Conservation (phyloP, 2,113 vertebrate genomes). For the Gallinago media region DNA sequence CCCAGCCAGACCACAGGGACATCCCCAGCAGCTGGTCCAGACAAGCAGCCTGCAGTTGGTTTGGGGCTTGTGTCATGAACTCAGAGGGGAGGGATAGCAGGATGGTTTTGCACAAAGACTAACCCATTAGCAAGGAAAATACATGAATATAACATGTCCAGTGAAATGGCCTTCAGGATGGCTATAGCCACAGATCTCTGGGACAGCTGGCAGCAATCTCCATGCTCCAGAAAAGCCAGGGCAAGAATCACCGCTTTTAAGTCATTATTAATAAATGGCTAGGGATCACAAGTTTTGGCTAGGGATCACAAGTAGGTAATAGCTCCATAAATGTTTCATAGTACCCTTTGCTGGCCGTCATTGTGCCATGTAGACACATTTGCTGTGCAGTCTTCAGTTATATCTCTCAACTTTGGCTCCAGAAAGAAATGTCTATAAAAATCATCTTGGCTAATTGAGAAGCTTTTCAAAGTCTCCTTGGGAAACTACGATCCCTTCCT, state of each 20-base stretch:
- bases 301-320: neutral
- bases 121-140: neutral
- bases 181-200: neutral
- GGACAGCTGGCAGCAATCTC: neutral
- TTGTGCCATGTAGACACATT: neutral
- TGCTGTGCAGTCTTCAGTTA: neutral
- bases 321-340: neutral
- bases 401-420: neutral
- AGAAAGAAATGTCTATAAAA: neutral
- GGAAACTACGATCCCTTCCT: neutral
- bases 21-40: neutral
- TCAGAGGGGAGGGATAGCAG: neutral
- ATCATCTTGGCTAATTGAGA: neutral
- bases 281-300: neutral
- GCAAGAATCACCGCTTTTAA: neutral
- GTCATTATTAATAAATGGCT: neutral
- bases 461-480: neutral
- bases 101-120: neutral
- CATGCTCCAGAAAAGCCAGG: neutral
- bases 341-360: neutral
- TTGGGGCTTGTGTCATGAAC: neutral
- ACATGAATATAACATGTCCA: fast-evolving
- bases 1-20: neutral
- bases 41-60: neutral
- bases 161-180: neutral